These are phyloP conservation scores for Megaceryle maxima DNA, from an alignment of 2,113 vertebrate genomes.

Conservation along the genomic window DNA sequence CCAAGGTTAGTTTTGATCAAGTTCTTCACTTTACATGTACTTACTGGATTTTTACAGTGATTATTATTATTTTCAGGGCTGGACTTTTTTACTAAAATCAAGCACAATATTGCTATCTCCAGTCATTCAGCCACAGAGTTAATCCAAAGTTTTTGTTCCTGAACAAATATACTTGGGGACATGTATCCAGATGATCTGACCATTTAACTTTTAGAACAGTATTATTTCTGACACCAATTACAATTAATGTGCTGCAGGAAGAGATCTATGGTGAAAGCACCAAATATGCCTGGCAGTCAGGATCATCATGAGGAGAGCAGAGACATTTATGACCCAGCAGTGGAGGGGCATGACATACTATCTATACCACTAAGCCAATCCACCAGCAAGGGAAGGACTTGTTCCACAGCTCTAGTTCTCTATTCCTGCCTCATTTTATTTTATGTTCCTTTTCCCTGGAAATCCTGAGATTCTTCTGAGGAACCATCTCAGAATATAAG, in stretches of 20 bases:
- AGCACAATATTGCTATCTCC: not conserved
- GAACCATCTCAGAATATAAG: not conserved
- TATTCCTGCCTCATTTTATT: not conserved
- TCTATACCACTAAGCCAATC: not conserved
- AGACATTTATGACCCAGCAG: not conserved
- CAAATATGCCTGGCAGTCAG: not conserved
- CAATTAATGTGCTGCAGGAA: not conserved
- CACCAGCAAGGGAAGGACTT: not conserved
- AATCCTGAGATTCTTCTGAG: not conserved
- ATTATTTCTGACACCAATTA: not conserved
- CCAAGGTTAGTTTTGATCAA: not conserved
- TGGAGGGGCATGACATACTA: not conserved
- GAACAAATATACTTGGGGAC: not conserved
- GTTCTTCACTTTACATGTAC: not conserved
- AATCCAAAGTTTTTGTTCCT: not conserved
- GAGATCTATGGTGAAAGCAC: not conserved
- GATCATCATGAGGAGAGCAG: not conserved
- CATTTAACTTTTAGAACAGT: not conserved
- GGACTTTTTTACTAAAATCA: not conserved
- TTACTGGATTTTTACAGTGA: not conserved
- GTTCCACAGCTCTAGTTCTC: not conserved
- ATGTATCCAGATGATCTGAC: not conserved
- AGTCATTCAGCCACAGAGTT: not conserved
- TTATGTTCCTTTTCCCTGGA: not conserved
- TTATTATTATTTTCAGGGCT: not conserved